Base-by-base conservation (phyloP, 1,140 invertebrate species). In the Pachypsylla venusta region DNA sequence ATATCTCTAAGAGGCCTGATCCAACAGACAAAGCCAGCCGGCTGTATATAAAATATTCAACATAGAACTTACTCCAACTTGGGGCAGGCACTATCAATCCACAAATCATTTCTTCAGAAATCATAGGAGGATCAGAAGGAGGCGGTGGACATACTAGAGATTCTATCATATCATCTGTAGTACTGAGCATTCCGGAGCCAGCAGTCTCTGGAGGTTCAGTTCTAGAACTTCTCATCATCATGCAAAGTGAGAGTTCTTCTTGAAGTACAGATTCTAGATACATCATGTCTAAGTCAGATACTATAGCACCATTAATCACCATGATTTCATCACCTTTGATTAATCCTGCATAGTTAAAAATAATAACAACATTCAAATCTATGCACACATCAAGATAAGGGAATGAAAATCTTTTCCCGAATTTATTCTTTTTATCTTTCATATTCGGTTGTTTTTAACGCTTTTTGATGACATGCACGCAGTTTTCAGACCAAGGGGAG, bases 211-310 rank as follows among this genome's bases (percentile, higher is more conserved):
- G 91, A 22, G 90, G 88, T 71, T 96, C 91, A 1, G 89, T 93
- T 64, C 92, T 80, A n/a, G 92, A 93, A 19, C 91, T 95, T 62
- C 93, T 81, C 82, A 97, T 93, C 85, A 95, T 97, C 83, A 97
- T 89, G 75, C 90, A 93, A n/a, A 98, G 78, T 25, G 88, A 85
- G 28, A 91, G 78, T 69, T 95, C 93, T 72, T 97, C 93, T 74
- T 96, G 91, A 59, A 98, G 78, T 28, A 96, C 89, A 68, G 84
- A 85, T 72, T 97, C 94, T 68, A 98, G 81, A 77, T 94, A 97
- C 87, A 98, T 97, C 93, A 98, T 98, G 79, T 98, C 93, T 74
- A 98, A 78, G 75, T 97, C 93, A 63, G 89, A 92, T 42, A 98
- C 93, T 68, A 97, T 91, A 62, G 93, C 91, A 62, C 93, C 90